Percentiles rank a stretch among this genome's conserved stretches.
phyloP scores from a whole-genome alignment of 1,140 invertebrate species.

The Steinernema khuongi region DNA sequence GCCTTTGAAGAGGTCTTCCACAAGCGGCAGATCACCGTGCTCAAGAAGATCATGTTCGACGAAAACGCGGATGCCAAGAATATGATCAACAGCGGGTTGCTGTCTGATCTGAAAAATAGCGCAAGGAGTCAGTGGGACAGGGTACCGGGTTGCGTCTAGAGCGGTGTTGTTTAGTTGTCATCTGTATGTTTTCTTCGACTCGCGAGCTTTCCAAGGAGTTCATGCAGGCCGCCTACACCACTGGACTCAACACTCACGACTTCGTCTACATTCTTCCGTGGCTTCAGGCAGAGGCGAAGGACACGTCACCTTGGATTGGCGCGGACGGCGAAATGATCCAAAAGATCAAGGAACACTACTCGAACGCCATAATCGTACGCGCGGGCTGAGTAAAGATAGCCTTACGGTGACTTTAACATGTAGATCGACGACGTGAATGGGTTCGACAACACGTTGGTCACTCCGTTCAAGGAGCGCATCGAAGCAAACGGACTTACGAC shows the following conservation, averaged over 20 bases:
- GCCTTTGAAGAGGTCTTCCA: conserved; percentile 55
- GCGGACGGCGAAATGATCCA: conserved; percentile 51
- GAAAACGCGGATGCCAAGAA: conserved; percentile 46
- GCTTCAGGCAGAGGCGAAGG: conserved; percentile 55
- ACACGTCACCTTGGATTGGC: conserved; percentile 47
- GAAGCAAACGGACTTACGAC: conserved; percentile 44
- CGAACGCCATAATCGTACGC: conserved; percentile 52
- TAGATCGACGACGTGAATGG: conserved; percentile 55
- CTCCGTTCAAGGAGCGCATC: conserved; percentile 45
- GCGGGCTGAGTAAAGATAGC: background rate
- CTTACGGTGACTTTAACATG: background rate
- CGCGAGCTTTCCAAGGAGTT: conserved; percentile 48
- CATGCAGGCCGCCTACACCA: conserved; percentile 38
- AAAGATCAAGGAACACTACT: conserved; percentile 57
- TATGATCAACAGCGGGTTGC: conserved; percentile 45
- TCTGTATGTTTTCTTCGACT: conserved; percentile 48
- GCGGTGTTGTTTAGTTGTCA: conserved; percentile 40
- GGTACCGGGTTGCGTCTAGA: background rate
- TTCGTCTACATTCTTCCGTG: conserved; percentile 52
- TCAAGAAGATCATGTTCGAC: conserved; percentile 45
- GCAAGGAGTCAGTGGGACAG: conserved; percentile 36
- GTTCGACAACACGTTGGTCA: conserved; percentile 48
- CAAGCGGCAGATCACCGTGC: conserved; percentile 23
- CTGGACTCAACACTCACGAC: conserved; percentile 44
- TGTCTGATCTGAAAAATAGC: conserved; percentile 46